Conservation (phyloP, 2,113 vertebrate genomes). For the Pogona vitticeps region DNA sequence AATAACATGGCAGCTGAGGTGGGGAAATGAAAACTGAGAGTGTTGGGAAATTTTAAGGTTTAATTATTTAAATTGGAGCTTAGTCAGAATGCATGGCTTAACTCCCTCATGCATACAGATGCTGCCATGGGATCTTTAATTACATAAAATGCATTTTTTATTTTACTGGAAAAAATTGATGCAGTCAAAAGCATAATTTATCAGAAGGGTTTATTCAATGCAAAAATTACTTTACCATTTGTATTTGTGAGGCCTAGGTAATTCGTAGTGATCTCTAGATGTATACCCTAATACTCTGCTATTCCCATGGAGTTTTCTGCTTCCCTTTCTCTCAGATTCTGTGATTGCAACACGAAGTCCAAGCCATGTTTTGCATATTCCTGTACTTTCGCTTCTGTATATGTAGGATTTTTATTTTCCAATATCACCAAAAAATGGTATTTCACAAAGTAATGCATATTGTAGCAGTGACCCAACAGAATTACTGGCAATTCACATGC, state of each 20-base stretch:
- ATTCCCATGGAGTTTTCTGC: neutral
- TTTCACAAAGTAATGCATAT: neutral
- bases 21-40: constrained; percentile 44
- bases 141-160: constrained; percentile 55
- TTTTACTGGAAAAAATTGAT: constrained; percentile 56
- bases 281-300: neutral
- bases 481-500: neutral
- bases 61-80: constrained; percentile 60
- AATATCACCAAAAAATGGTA: too few species aligned
- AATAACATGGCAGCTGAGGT: constrained; percentile 33
- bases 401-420: neutral
- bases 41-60: constrained; percentile 59
- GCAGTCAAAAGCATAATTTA: constrained; percentile 50
- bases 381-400: neutral
- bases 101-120: constrained; percentile 39
- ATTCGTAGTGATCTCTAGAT: constrained; percentile 35
- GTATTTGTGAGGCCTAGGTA: neutral
- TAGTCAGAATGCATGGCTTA: constrained; percentile 51
- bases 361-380: neutral
- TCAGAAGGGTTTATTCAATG: constrained; percentile 23
- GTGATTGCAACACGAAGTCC: neutral
- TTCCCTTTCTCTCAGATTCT: neutral
- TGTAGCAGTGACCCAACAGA: neutral
- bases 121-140: constrained; percentile 59
- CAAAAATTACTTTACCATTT: constrained; percentile 51